These are phyloP conservation scores for Halichondria panicea DNA, from an alignment of 37 sponge, comb jelly and placozoan genomes.

Conservation along the genomic window DNA sequence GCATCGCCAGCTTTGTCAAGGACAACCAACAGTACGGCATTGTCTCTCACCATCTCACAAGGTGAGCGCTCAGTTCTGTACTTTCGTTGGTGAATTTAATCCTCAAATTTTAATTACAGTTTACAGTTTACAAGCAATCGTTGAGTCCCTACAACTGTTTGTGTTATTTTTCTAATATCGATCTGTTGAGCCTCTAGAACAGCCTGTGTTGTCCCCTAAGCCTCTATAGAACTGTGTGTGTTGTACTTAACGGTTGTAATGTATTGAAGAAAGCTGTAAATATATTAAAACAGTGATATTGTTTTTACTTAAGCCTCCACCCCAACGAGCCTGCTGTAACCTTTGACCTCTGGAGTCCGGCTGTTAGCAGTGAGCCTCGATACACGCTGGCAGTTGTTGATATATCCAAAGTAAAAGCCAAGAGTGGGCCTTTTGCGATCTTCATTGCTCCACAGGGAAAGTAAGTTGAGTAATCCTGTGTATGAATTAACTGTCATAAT, in stretches of 20 bases:
- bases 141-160: too few relatives aligned
- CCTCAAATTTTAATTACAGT: neutral
- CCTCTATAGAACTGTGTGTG: too few relatives aligned
- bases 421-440: constrained; percentile 81
- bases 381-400: constrained; percentile 77
- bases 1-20: constrained; percentile 42
- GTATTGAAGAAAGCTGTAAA: too few relatives aligned
- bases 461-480: constrained; percentile 25
- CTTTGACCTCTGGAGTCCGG: constrained; percentile 65
- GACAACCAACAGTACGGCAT: constrained; percentile 73
- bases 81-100: too few relatives aligned
- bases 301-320: too few relatives aligned
- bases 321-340: constrained; percentile 38
- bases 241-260: too few relatives aligned
- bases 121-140: too few relatives aligned
- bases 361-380: constrained; percentile 43
- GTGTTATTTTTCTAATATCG: too few relatives aligned
- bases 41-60: constrained; percentile 55
- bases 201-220: too few relatives aligned
- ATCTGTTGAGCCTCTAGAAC: too few relatives aligned
- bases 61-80: constrained; percentile 24
- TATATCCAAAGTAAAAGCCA: constrained; percentile 16
- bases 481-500: too few relatives aligned
- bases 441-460: constrained; percentile 91
- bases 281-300: too few relatives aligned